Base-by-base conservation (phyloP, 2,888 invertebrate genomes). In the Suillia variegata region DNA sequence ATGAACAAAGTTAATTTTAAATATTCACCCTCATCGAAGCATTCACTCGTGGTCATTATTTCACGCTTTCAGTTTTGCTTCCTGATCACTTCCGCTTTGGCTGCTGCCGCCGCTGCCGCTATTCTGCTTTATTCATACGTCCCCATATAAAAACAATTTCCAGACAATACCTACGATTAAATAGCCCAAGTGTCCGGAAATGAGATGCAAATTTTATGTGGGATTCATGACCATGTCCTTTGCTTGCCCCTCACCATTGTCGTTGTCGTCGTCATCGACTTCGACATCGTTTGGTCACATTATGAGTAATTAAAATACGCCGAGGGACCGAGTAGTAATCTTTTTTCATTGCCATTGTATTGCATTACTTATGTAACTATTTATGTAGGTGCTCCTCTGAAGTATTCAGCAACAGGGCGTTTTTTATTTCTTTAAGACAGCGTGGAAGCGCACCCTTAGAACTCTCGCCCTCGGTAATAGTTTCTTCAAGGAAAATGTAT, bases 131-230 rank as follows among this genome's bases (percentile, higher is more conserved):
- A 26, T 55, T 17, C 21, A 45, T 54, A 26, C 26, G 38, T 13
- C 38, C 38, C 33, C 17, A 51, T 10, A 52, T 21, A 33, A 33
- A 34, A 38, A 33, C 20, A 24, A 51, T 26, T 24, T 51, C 12
- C n/a, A n/a, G 24, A 48, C 8, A 42, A 65, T 66, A 72, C 72
- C 72, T 70, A 47, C 18, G 15, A 21, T 20, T 12, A 24, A 47
- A 56, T 54, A 45, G 61, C 56, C 77, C 78, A 76, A 78, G 77
- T 78, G 77, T 77, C 80, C 80, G 80, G 80, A 80, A 80, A 80
- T 80, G 80, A 80, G 80, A 80, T 80, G 80, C 80, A 80, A 80
- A 80, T 80, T 77, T 80, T 80, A 80, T 80, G 80, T 80, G 80
- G 80, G 80, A 80, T 74, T 79, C 76, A 68, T 70, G 69, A 70